Percentiles rank a stretch among this genome's conserved stretches.
Conservation (phyloP, 53 echinoderm and acorn worm genomes). For the Mesocentrotus franciscanus region DNA sequence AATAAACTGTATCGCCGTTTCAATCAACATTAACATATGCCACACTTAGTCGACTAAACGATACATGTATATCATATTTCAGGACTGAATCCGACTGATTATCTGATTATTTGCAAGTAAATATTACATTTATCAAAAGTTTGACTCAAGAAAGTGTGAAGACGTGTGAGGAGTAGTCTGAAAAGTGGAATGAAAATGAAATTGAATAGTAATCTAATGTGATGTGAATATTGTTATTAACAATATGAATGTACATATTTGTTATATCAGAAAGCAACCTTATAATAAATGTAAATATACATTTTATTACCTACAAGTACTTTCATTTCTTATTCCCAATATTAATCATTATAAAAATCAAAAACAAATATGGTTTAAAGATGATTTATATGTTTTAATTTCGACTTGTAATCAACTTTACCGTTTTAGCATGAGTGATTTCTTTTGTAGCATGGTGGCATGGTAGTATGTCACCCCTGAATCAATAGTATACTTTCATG, state of each 20-base stretch:
- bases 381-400: background rate
- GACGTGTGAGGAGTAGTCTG: background rate
- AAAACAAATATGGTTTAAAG: constrained; percentile 4
- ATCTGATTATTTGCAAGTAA: constrained; percentile 6
- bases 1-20: background rate
- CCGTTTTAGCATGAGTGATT: too few relatives aligned
- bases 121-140: background rate
- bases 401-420: background rate
- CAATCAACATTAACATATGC: background rate
- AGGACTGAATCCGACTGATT: background rate
- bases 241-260: constrained; percentile 61
- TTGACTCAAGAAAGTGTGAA: background rate
- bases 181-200: background rate
- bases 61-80: background rate
- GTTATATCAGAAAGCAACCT: constrained; percentile 51
- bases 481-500: background rate
- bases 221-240: constrained; percentile 56
- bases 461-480: too few relatives aligned
- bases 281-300: constrained; percentile 60
- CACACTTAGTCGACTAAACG: too few relatives aligned
- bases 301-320: constrained; percentile 69
- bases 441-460: too few relatives aligned
- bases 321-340: constrained; percentile 62
- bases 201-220: background rate
- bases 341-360: background rate